Base-by-base conservation (phyloP, 2,797 vertebrate genomes). In the Hybognathus amarus region DNA sequence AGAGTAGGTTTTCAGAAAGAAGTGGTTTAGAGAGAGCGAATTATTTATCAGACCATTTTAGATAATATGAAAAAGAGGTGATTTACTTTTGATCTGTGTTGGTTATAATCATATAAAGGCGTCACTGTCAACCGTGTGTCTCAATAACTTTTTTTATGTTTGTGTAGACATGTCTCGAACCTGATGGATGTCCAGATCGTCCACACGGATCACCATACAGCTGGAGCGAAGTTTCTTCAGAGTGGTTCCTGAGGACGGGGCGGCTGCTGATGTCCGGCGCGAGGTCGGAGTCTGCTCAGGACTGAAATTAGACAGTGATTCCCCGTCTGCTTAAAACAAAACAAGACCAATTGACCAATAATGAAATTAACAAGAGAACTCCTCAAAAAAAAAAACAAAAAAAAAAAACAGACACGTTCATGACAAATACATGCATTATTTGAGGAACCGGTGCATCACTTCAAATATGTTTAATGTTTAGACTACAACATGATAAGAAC, bases 101-200 rank as follows among this genome's bases (percentile, higher is more conserved):
- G 27, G 22, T 13, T 18, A 10, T 22, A 33, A 33, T 18, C 30
- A 50, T 13, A 54, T 9, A 54, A 75, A n/a, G 20, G 71, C 20
- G 24, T 52, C 24, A 52, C 30, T 33, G 9, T 33, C 70, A 52
- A 24, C 18, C 5, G 52, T 68, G 27, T 71, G 22, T 27, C 20
- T 71, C 45, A 50, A 12, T 33, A 18, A 1, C n/a, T 4, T 56
- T 15, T 63, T 63, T 1, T 6, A n/a, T 76, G 80, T 79, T 54
- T 13, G 61, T 18, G 22, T 12, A 40, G 24, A 33, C 5, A 52
- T 80, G 22, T 79, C 87, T 80, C 0, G 33, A 75, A 97, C 98
- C 97, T 99, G 97, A 91, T 97, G 96, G 88, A 99, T 95, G 90
- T 99, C 96, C 90, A 99, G 85, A 87, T 98, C 97, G 77, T 99